Evolutionary conservation across 2,888 invertebrate genomes (phyloP).

Genomic region (Diloba caeruleocephala): DNA sequence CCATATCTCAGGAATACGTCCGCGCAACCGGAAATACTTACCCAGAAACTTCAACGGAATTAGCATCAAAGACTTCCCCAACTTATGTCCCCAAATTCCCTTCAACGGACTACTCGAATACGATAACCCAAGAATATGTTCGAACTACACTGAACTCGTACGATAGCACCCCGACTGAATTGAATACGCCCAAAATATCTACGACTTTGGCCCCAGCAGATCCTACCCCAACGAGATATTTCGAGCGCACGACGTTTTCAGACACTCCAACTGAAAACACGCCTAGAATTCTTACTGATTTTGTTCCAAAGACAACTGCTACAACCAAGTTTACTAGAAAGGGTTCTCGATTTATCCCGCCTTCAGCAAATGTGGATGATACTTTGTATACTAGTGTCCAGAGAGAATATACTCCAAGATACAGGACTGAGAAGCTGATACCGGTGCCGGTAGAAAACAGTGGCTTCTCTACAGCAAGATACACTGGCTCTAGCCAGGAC

Average conservation of each 20-base stretch:
- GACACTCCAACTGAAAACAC: conserved; percentile 36
- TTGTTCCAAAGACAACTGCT: conserved; percentile 39
- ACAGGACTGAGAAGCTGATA: conserved; percentile 60
- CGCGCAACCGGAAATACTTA: conserved; percentile 35
- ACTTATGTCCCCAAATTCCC: conserved; percentile 46
- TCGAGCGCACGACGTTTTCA: conserved; percentile 34
- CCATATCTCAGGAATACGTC: conserved; percentile 31
- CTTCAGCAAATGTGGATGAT: conserved; percentile 18
- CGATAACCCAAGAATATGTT: conserved; percentile 35
- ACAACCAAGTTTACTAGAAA: conserved; percentile 29
- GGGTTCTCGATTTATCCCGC: conserved; percentile 24
- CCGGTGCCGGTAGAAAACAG: conserved; percentile 71
- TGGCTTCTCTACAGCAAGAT: conserved; percentile 70
- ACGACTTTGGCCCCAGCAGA: conserved; percentile 36
- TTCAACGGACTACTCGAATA: conserved; percentile 39
- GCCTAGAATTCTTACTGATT: conserved; percentile 30
- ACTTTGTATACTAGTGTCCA: conserved; percentile 39
- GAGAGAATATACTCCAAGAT: conserved; percentile 39
- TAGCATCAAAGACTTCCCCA: conserved; percentile 28
- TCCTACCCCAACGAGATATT: conserved; percentile 30
- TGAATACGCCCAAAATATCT: conserved; percentile 38
- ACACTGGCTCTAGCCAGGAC: conserved; percentile 70
- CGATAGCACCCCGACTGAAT: conserved; percentile 34
- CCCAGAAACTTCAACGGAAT: conserved; percentile 50
- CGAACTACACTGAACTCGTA: conserved; percentile 34